phyloP scores from a whole-genome alignment of 2,113 vertebrate genomes.

The Vicugna pacos region DNA sequence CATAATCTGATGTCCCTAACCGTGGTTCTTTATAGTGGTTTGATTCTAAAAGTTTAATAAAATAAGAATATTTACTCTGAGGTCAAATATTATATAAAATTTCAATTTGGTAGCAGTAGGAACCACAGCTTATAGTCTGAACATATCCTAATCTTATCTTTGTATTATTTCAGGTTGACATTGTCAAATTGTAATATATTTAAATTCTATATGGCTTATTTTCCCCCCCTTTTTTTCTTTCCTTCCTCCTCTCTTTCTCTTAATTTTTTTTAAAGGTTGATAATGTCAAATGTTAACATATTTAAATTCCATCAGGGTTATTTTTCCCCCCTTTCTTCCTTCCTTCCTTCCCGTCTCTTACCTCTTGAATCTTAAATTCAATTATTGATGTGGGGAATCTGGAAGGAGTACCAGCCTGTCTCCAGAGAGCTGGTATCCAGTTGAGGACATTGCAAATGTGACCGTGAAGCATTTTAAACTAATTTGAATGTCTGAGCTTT shows the following conservation, averaged over 20 bases:
- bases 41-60: conserved; percentile 58
- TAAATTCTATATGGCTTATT: neutral
- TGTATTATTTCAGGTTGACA: conserved; percentile 48
- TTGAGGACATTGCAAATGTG: neutral
- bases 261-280: neutral
- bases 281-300: conserved; percentile 26
- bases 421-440: neutral
- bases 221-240: neutral
- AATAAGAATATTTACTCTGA: conserved; percentile 34
- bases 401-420: conserved; percentile 12
- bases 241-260: neutral
- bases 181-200: conserved; percentile 44
- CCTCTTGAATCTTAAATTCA: conserved; percentile 53
- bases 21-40: conserved; percentile 42
- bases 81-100: conserved; percentile 43
- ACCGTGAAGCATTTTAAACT: neutral
- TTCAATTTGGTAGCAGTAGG: conserved; percentile 31
- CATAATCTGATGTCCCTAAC: neutral
- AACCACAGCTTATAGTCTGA: conserved; percentile 31
- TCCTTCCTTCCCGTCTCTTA: neutral
- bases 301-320: neutral
- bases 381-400: neutral
- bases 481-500: conserved; percentile 56
- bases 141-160: conserved; percentile 36
- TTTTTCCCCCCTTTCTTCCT: neutral